Conservation (phyloP, 1,140 invertebrate genomes). For the Scaptomyza hsui region DNA sequence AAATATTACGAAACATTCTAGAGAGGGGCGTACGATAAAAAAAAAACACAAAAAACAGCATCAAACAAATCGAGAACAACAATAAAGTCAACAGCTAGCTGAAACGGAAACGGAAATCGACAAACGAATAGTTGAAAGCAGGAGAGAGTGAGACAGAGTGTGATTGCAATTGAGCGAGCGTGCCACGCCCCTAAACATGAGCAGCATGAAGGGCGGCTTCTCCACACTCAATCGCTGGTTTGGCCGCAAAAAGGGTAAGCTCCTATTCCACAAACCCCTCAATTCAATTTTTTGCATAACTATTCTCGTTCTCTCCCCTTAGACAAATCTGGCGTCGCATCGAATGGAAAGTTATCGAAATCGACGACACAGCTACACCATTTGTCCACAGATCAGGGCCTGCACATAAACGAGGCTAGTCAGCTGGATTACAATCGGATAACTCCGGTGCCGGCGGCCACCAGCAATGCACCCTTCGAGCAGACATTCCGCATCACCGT, state of each 20-base stretch:
- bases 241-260: conserved; percentile 81
- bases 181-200: conserved; percentile 69
- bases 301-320: not conserved
- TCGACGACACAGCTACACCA: conserved; percentile 81
- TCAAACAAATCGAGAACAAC: not conserved
- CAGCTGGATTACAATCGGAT: conserved; percentile 83
- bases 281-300: not conserved
- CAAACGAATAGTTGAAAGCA: not conserved
- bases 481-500: conserved; percentile 85
- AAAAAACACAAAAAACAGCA: conserved; percentile 12
- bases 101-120: conserved; percentile 4
- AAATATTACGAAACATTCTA: conserved; percentile 70
- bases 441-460: conserved; percentile 77
- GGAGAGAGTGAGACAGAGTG: conserved; percentile 12
- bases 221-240: conserved; percentile 83
- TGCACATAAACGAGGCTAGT: conserved; percentile 81
- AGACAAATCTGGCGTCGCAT: conserved; percentile 62
- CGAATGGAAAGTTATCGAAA: conserved; percentile 79
- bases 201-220: conserved; percentile 82
- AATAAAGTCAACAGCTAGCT: conserved; percentile 13
- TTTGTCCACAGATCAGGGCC: conserved; percentile 64
- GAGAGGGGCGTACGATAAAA: conserved; percentile 21
- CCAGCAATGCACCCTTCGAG: conserved; percentile 83
- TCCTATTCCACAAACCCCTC: not conserved
- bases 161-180: conserved; percentile 10